Conservation (phyloP, 2,888 invertebrate genomes). For the Petrophora chlorosata region DNA sequence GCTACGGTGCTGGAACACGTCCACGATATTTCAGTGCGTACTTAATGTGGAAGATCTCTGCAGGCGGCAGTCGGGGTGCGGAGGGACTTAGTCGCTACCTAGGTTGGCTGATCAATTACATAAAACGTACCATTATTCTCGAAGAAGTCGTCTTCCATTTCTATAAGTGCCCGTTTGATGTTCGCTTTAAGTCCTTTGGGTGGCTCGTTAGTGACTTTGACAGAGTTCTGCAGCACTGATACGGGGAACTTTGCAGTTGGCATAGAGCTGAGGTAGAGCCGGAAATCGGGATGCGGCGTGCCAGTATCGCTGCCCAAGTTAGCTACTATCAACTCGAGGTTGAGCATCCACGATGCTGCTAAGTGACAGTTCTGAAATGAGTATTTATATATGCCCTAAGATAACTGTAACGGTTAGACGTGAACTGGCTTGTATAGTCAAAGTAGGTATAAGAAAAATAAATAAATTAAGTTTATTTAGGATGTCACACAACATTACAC, state of each 20-base stretch:
- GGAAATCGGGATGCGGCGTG: conserved; percentile 88
- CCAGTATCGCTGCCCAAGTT: conserved; percentile 87
- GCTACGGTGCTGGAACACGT: no score
- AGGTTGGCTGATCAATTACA: background rate
- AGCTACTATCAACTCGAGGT: conserved; percentile 90
- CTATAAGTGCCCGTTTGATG: conserved; percentile 91
- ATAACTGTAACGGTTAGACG: no score
- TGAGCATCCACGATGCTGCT: conserved; percentile 96
- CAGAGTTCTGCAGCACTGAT: conserved; percentile 95
- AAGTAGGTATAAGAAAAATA: no score
- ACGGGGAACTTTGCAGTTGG: conserved; percentile 94
- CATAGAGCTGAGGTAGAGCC: conserved; percentile 95
- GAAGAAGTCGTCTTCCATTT: conserved; percentile 91
- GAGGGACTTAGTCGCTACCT: no score
- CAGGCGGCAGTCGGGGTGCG: no score
- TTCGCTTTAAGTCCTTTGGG: conserved; percentile 96
- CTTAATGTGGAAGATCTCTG: no score
- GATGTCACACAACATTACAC: no score
- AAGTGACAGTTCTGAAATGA: conserved; percentile 96
- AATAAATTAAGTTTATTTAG: no score
- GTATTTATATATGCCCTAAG: no score
- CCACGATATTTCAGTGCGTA: no score
- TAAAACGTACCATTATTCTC: conserved; percentile 86
- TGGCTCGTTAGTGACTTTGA: conserved; percentile 97
- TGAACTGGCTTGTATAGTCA: no score